Conservation (phyloP, 1,140 invertebrate genomes). For the Formica selysi region DNA sequence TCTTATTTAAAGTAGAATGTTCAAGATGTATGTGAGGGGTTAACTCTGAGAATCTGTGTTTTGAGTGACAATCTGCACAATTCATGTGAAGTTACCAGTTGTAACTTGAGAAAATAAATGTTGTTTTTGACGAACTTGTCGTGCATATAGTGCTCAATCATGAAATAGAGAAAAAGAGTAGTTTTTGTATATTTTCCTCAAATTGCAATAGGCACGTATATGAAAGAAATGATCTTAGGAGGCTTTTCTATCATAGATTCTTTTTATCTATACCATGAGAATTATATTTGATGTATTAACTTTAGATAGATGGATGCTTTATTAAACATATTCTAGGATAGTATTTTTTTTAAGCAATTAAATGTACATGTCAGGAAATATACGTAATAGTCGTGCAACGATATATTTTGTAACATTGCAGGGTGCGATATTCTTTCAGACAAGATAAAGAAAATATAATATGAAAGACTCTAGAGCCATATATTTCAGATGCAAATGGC, state of each 20-base stretch:
- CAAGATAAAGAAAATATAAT: background rate
- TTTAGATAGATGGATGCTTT: no score
- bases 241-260: background rate
- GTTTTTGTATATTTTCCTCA: background rate
- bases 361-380: no score
- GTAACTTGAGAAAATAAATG: background rate
- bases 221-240: background rate
- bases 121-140: constrained; percentile 3
- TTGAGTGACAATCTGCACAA: background rate
- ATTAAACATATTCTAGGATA: no score
- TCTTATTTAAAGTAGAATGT: constrained; percentile 7
- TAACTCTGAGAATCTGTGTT: background rate
- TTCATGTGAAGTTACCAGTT: background rate
- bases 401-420: no score
- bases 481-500: background rate
- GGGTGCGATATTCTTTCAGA: background rate
- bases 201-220: background rate
- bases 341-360: no score
- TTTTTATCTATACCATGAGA: no score
- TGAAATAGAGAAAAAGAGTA: background rate
- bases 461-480: background rate
- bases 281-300: no score
- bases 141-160: background rate
- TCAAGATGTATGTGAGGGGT: constrained; percentile 3
- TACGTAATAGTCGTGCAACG: no score